A percentile compares a stretch with the other conserved stretches of the same genome.
phyloP scores from a whole-genome alignment of 2,888 invertebrate genomes.

The Macrosoma leucophasiata region DNA sequence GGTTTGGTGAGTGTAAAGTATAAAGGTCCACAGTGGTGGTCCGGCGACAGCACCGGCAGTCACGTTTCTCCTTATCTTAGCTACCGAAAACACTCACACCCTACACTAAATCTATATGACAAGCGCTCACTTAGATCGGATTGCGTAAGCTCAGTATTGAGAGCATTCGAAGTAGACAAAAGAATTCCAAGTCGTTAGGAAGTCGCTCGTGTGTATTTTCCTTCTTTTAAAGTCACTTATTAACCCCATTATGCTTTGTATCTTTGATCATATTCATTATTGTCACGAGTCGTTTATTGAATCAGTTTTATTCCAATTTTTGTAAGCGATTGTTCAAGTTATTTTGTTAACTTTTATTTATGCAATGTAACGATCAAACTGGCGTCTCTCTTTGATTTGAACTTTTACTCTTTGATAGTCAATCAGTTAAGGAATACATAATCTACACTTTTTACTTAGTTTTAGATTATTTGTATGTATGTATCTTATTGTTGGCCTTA shows the following conservation, averaged over 20 bases:
- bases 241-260: conserved; percentile 7
- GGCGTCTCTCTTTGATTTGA: no score
- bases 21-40: conserved; percentile 47
- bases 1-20: conserved; percentile 36
- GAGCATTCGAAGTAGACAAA: conserved; percentile 33
- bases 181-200: conserved; percentile 14
- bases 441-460: no score
- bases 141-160: conserved; percentile 49
- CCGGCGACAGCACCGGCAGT: conserved; percentile 40
- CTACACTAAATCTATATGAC: conserved; percentile 60
- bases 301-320: no score
- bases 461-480: no score
- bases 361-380: no score
- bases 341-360: no score
- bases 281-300: no score
- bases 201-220: conserved; percentile 1
- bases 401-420: no score
- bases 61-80: conserved; percentile 61
- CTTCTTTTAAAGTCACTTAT: conserved; percentile 9
- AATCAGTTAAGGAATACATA: no score
- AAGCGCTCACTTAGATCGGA: conserved; percentile 54
- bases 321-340: no score
- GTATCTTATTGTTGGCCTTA: no score
- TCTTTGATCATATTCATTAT: no score
- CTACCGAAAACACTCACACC: conserved; percentile 55